phyloP scores from a whole-genome alignment of 1,140 invertebrate genomes.

The Chrysoperla carnea region DNA sequence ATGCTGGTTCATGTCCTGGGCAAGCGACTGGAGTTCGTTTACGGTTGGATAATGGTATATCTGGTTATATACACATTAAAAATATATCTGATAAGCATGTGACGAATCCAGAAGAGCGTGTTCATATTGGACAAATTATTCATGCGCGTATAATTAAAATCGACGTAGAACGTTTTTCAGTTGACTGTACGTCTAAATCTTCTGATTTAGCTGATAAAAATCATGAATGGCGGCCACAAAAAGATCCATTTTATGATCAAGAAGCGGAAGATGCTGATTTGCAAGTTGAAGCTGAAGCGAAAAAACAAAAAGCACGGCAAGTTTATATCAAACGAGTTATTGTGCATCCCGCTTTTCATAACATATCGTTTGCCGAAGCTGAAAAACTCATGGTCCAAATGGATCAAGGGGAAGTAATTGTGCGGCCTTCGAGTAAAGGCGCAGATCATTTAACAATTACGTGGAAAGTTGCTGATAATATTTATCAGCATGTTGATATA shows the following conservation, averaged over 20 bases:
- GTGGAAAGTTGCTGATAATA: slow-evolving; percentile 91
- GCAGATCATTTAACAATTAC: slow-evolving; percentile 92
- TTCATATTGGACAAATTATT: slow-evolving; percentile 71
- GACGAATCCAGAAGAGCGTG: slow-evolving; percentile 81
- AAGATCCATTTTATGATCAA: slow-evolving; percentile 85
- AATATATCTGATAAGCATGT: slow-evolving; percentile 91
- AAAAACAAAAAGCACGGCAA: slow-evolving; percentile 58
- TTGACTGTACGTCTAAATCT: slow-evolving; percentile 85
- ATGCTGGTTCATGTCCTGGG: slow-evolving; percentile 86
- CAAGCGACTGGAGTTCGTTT: slow-evolving; percentile 83
- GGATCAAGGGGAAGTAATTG: slow-evolving; percentile 92
- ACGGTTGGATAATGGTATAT: slow-evolving; percentile 82
- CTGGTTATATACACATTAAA: slow-evolving; percentile 88
- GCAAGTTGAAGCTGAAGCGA: slow-evolving; percentile 61
- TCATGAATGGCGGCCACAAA: slow-evolving; percentile 72
- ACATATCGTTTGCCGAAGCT: slow-evolving; percentile 85
- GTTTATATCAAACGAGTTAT: slow-evolving; percentile 91
- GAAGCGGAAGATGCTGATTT: slow-evolving; percentile 69
- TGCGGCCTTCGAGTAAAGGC: slow-evolving; percentile 92
- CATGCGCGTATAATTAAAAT: slow-evolving; percentile 92
- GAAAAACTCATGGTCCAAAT: slow-evolving; percentile 80
- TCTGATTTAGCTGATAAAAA: slow-evolving; percentile 87
- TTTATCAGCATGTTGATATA: slow-evolving; percentile 93
- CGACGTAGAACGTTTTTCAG: slow-evolving; percentile 83
- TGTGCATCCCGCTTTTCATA: slow-evolving; percentile 93